Conservation (phyloP, 2,888 invertebrate genomes). For the Drosophila parthenogenetica region DNA sequence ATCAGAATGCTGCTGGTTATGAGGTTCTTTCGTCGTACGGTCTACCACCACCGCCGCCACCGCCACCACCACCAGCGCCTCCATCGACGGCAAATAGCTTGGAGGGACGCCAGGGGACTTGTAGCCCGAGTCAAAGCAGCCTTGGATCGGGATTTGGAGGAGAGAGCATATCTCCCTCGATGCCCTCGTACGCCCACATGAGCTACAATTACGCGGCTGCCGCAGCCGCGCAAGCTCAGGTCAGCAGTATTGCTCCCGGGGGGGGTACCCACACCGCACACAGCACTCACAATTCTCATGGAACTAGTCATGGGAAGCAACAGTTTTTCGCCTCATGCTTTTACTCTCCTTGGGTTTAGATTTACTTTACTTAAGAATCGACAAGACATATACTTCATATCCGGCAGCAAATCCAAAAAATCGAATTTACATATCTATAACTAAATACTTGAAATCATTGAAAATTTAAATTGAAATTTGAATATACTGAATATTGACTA, state of each 20-base stretch:
- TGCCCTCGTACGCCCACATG: constrained; percentile 74
- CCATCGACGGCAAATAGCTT: constrained; percentile 36
- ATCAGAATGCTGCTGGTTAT: constrained; percentile 44
- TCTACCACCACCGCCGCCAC: constrained; percentile 66
- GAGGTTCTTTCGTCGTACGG: constrained; percentile 81
- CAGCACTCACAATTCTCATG: constrained; percentile 47
- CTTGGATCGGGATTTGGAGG: constrained; percentile 43
- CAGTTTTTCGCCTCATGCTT: constrained; percentile 84
- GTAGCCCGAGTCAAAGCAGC: constrained; percentile 87
- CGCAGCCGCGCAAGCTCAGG: constrained; percentile 53
- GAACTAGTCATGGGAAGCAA: constrained; percentile 72
- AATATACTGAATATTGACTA: background rate
- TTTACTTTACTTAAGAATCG: background rate
- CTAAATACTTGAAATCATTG: constrained; percentile 27
- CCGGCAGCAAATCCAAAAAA: constrained; percentile 36
- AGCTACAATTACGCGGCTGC: constrained; percentile 79
- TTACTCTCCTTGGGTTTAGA: constrained; percentile 83
- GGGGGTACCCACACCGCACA: constrained; percentile 5
- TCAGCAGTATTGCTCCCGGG: constrained; percentile 38
- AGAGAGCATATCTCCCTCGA: constrained; percentile 50
- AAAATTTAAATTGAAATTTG: background rate
- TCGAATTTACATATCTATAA: constrained; percentile 75
- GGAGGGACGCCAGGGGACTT: constrained; percentile 87
- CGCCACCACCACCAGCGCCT: constrained; percentile 63
- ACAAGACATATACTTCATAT: constrained; percentile 22